phyloP scores from a whole-genome alignment of 2,797 vertebrate genomes.

The Phalanger gymnotis region DNA sequence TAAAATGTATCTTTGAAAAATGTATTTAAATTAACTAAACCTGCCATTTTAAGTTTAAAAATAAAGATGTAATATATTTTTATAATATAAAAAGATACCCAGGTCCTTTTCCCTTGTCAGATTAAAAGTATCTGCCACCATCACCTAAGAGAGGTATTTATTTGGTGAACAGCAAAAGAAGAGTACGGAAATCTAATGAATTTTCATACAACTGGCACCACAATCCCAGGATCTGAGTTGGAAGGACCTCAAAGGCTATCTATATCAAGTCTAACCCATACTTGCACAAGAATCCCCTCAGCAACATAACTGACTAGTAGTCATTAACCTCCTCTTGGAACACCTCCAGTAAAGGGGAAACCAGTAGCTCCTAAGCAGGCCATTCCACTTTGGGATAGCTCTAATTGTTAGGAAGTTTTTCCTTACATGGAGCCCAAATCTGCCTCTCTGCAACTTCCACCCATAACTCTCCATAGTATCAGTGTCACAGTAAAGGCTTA shows the following conservation, averaged over 20 bases:
- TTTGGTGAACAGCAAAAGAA: not conserved
- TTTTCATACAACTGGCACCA: not conserved
- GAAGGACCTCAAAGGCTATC: conserved; percentile 3
- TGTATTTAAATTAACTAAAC: not conserved
- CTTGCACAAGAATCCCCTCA: not conserved
- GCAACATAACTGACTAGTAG: not conserved
- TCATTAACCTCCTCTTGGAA: not conserved
- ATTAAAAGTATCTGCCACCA: not conserved
- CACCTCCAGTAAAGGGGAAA: not conserved
- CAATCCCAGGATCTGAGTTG: not conserved
- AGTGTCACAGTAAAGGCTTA: not conserved
- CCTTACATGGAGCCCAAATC: not conserved
- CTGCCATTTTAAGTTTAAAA: not conserved
- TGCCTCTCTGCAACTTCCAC: not conserved
- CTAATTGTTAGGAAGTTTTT: conserved; percentile 6
- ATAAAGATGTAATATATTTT: not conserved
- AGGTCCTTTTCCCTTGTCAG: not conserved
- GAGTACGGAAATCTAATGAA: not conserved
- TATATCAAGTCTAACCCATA: not conserved
- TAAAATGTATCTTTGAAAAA: not conserved
- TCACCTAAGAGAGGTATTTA: not conserved
- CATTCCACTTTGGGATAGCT: not conserved
- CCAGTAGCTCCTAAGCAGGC: not conserved
- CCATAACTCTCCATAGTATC: not conserved
- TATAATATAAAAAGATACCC: not conserved